phyloP scores from a whole-genome alignment of 2,888 invertebrate genomes.

The Lycaena phlaeas region DNA sequence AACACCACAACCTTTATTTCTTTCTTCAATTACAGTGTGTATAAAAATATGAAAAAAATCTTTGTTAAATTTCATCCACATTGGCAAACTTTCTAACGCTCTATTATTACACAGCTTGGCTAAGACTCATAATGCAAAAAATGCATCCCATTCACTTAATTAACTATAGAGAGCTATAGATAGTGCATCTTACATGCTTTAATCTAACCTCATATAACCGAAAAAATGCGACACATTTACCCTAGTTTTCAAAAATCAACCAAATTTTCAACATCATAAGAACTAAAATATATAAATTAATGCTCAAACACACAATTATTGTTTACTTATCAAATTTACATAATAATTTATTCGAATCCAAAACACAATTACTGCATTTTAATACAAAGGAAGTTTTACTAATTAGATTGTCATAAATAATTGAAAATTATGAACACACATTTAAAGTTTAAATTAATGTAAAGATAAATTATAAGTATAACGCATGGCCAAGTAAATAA shows the following conservation, averaged over 20 bases:
- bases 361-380: slow-evolving; percentile 6
- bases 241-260: background rate
- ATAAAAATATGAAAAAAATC: too few relatives aligned
- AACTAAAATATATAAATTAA: background rate
- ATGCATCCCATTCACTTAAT: background rate
- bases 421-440: background rate
- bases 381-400: slow-evolving; percentile 9
- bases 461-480: background rate
- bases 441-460: background rate
- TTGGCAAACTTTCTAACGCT: too few relatives aligned
- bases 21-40: too few relatives aligned
- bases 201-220: background rate
- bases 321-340: slow-evolving; percentile 8
- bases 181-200: background rate
- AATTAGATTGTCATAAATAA: slow-evolving; percentile 5
- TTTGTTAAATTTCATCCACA: too few relatives aligned
- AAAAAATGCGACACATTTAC: background rate
- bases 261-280: background rate
- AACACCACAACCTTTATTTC: too few relatives aligned
- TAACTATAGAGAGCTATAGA: background rate
- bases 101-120: too few relatives aligned
- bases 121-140: background rate
- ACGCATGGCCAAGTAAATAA: slow-evolving; percentile 5
- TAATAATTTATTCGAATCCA: slow-evolving; percentile 10
- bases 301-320: background rate